Percentiles rank a stretch among this genome's conserved stretches.
Evolutionary conservation across 1,140 invertebrate genomes (phyloP).

Genomic region (Bombus sylvicola): DNA sequence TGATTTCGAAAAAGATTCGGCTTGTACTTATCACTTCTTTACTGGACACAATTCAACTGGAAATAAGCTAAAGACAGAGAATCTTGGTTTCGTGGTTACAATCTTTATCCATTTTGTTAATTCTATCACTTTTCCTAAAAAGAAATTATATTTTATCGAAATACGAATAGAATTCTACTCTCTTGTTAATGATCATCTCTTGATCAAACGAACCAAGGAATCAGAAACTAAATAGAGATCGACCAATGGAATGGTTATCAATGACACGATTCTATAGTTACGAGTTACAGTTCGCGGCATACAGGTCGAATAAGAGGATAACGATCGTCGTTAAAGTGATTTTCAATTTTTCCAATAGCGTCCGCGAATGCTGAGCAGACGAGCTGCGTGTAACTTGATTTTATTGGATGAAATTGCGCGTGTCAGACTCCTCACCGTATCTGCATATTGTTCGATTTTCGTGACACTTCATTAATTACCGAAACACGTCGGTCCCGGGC

Average conservation of each 20-base stretch:
- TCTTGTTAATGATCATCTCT: too few relatives aligned
- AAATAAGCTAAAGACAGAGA: neutral
- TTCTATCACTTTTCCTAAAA: neutral
- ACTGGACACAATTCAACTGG: neutral
- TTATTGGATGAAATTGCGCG: constrained; percentile 34
- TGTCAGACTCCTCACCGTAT: constrained; percentile 15
- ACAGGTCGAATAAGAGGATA: constrained; percentile 18
- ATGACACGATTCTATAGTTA: neutral
- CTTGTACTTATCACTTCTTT: too few relatives aligned
- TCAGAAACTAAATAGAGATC: neutral
- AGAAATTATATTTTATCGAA: neutral
- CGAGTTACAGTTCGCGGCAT: constrained; percentile 6
- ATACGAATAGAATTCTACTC: too few relatives aligned
- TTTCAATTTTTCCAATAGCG: constrained; percentile 60
- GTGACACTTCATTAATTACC: constrained; percentile 68
- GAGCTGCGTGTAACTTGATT: constrained; percentile 50
- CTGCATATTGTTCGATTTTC: constrained; percentile 62
- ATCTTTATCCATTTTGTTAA: neutral
- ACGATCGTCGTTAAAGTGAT: constrained; percentile 49
- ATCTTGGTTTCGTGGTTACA: neutral
- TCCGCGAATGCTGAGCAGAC: neutral
- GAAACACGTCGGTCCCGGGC: constrained; percentile 51
- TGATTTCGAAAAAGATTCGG: neutral
- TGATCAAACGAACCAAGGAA: too few relatives aligned
- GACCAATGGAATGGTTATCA: neutral